Conservation (phyloP, 2,113 vertebrate species). For the Aegypius monachus region DNA sequence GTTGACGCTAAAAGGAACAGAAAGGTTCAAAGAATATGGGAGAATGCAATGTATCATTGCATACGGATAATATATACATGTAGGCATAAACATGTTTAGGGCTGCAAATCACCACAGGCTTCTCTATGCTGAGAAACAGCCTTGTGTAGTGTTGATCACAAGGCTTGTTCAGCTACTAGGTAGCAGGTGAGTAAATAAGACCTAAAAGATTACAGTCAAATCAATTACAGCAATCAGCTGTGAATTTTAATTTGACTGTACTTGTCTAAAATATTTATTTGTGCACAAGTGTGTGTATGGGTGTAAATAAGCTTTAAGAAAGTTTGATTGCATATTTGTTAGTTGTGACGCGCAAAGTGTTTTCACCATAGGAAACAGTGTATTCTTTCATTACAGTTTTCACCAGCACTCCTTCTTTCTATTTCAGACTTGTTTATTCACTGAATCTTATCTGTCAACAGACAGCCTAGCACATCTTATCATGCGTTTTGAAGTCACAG, state of each 20-base stretch:
- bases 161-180: not conserved
- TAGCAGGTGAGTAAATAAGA: not conserved
- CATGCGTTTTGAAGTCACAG: not conserved
- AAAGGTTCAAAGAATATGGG: not conserved
- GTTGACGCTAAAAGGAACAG: not conserved
- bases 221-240: not conserved
- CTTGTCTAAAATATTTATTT: not conserved
- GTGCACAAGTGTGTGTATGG: not conserved
- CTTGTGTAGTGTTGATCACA: not conserved
- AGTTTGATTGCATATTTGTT: not conserved
- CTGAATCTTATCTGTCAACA: not conserved
- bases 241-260: not conserved
- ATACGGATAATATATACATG: not conserved
- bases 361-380: not conserved
- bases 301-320: not conserved
- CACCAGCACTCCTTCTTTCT: not conserved
- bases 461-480: not conserved
- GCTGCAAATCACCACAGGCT: not conserved
- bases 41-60: not conserved
- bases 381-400: not conserved
- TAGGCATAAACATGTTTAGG: not conserved
- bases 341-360: not conserved
- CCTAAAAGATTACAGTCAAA: not conserved
- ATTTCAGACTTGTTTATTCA: not conserved
- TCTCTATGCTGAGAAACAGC: not conserved